Percentiles rank a stretch among this genome's conserved stretches.
These are phyloP conservation scores for Otolemur garnettii DNA, from an alignment of 2,113 vertebrate genomes.

Conservation along the genomic window DNA sequence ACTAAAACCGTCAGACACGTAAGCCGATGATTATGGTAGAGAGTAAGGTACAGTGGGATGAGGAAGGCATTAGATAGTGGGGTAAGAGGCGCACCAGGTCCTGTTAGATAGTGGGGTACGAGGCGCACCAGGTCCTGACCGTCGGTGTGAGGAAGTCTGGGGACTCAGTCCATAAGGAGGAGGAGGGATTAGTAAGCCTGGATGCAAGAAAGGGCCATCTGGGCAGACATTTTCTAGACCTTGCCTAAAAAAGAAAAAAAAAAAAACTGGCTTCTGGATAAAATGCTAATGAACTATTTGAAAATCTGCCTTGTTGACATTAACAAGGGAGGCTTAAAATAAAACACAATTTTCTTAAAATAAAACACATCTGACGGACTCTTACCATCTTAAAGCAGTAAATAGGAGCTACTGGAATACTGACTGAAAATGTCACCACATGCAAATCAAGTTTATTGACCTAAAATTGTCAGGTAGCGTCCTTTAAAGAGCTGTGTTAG, in stretches of 20 bases:
- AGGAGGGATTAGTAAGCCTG: not conserved
- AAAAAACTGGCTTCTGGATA: not conserved
- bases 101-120: too few relatives aligned
- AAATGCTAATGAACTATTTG: not conserved
- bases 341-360: not conserved
- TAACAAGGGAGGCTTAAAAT: not conserved
- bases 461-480: slow-evolving; percentile 26
- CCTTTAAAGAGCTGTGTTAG: slow-evolving; percentile 54
- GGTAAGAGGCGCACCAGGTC: not conserved
- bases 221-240: not conserved
- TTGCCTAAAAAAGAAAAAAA: slow-evolving; percentile 13
- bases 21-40: not conserved
- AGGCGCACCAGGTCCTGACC: not conserved
- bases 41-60: not conserved
- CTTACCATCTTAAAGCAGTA: slow-evolving; percentile 56
- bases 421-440: not conserved
- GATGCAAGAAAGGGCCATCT: not conserved
- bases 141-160: not conserved
- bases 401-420: not conserved
- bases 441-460: slow-evolving; percentile 52
- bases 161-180: not conserved
- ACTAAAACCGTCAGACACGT: not conserved
- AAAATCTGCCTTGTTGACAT: not conserved
- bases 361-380: not conserved
- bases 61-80: not conserved